phyloP scores from a whole-genome alignment of 2,113 vertebrate genomes.

The Dicrurus megarhynchus region DNA sequence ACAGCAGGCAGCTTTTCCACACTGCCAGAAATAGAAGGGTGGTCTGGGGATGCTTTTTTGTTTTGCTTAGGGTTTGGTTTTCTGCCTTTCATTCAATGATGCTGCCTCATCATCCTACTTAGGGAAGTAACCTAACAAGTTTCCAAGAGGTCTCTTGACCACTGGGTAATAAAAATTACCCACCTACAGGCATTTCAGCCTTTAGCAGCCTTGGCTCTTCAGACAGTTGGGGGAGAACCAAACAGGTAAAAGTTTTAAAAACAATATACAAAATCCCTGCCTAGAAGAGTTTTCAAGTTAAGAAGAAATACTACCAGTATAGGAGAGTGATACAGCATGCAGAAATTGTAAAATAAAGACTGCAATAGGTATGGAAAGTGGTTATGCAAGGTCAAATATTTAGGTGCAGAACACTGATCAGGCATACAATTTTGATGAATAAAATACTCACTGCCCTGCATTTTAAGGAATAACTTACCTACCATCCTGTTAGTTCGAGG shows the following conservation, averaged over 20 bases:
- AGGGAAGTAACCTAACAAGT: slow-evolving; percentile 15
- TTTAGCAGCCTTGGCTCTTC: neutral
- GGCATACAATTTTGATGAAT: neutral
- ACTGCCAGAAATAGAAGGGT: neutral
- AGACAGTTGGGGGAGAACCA: neutral
- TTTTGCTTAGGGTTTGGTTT: neutral
- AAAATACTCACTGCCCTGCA: neutral
- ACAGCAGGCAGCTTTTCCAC: neutral
- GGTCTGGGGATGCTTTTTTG: neutral
- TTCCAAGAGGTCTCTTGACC: slow-evolving; percentile 8
- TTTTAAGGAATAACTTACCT: neutral
- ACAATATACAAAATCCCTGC: neutral
- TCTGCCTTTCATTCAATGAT: neutral
- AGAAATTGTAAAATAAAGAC: neutral
- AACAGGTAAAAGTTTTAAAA: neutral
- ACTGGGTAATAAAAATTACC: neutral
- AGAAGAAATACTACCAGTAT: neutral
- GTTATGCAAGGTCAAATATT: neutral
- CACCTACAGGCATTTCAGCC: slow-evolving; percentile 10
- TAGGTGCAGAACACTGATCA: neutral
- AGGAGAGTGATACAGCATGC: neutral
- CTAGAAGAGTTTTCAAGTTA: neutral
- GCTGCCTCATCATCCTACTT: slow-evolving; percentile 3
- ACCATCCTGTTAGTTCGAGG: neutral
- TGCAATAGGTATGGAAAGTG: neutral